A percentile compares a stretch with the other conserved stretches of the same genome.
phyloP scores from a whole-genome alignment of 2,113 vertebrate species.

The Stegostoma tigrinum region DNA sequence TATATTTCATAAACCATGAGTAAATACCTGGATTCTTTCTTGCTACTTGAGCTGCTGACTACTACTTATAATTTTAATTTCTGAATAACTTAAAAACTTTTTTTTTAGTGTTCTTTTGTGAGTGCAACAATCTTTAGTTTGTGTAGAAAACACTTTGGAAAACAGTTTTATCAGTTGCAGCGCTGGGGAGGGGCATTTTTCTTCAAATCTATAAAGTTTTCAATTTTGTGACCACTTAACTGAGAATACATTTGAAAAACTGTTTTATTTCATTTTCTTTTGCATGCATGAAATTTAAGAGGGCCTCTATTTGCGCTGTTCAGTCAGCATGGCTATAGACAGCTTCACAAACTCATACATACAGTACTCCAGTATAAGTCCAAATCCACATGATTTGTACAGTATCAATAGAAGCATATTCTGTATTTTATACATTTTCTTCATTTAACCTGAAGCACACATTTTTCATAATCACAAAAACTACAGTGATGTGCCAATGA shows the following conservation, averaged over 20 bases:
- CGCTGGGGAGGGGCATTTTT: not conserved
- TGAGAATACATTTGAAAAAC: not conserved
- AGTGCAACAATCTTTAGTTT: not conserved
- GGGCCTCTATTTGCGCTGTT: not conserved
- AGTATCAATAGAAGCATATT: not conserved
- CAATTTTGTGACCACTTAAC: not conserved
- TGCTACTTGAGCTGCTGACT: constrained; percentile 31
- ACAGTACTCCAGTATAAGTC: not conserved
- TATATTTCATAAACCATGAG: constrained; percentile 11
- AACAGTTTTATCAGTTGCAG: not conserved
- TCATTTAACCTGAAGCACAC: not conserved
- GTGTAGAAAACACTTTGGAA: not conserved
- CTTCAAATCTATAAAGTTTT: constrained; percentile 2
- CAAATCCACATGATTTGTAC: not conserved
- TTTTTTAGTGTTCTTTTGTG: constrained; percentile 9
- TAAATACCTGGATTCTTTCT: constrained; percentile 21
- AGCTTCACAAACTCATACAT: not conserved
- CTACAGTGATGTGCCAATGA: not conserved
- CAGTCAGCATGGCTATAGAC: not conserved
- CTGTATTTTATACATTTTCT: not conserved
- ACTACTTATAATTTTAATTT: constrained; percentile 27
- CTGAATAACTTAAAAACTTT: not conserved
- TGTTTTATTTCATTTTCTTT: constrained; percentile 4
- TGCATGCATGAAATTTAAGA: not conserved
- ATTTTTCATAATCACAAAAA: constrained; percentile 3